phyloP scores from a whole-genome alignment of 2,888 invertebrate genomes.

The Beris chalybata region DNA sequence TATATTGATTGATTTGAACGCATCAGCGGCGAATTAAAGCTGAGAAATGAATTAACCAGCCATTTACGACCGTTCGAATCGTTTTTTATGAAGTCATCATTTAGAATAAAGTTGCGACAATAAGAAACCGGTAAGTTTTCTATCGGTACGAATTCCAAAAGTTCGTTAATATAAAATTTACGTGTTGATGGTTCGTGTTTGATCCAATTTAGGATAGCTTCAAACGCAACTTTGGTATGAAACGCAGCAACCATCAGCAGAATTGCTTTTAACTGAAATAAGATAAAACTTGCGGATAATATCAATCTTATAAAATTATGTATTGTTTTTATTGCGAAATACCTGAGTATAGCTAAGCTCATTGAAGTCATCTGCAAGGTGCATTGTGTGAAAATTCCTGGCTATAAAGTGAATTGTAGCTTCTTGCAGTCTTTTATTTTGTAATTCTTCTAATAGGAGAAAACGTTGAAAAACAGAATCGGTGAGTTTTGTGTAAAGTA shows the following conservation, averaged over 20 bases:
- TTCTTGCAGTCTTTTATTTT: neutral
- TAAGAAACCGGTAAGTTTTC: constrained; percentile 1
- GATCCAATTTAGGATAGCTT: constrained; percentile 19
- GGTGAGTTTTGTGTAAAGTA: too few relatives aligned
- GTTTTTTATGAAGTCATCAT: constrained; percentile 19
- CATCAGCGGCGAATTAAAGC: constrained; percentile 13
- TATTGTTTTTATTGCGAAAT: neutral
- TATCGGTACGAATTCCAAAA: constrained; percentile 15
- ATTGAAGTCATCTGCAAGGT: constrained; percentile 1
- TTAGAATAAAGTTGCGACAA: constrained; percentile 7
- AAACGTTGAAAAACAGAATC: neutral
- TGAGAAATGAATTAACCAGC: constrained; percentile 19
- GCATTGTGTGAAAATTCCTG: neutral
- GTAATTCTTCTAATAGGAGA: neutral
- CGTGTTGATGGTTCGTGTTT: constrained; percentile 17
- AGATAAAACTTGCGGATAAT: neutral
- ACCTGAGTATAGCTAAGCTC: neutral
- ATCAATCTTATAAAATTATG: neutral
- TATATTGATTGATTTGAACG: neutral
- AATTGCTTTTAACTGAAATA: constrained; percentile 20
- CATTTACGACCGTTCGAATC: constrained; percentile 18
- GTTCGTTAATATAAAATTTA: neutral
- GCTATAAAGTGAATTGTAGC: too few relatives aligned
- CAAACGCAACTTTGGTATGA: neutral
- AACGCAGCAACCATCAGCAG: neutral